A percentile compares a stretch with the other conserved stretches of the same genome.
Evolutionary conservation across 53 echinoderm and acorn worm species (phyloP).

Genomic region (Astropecten irregularis): DNA sequence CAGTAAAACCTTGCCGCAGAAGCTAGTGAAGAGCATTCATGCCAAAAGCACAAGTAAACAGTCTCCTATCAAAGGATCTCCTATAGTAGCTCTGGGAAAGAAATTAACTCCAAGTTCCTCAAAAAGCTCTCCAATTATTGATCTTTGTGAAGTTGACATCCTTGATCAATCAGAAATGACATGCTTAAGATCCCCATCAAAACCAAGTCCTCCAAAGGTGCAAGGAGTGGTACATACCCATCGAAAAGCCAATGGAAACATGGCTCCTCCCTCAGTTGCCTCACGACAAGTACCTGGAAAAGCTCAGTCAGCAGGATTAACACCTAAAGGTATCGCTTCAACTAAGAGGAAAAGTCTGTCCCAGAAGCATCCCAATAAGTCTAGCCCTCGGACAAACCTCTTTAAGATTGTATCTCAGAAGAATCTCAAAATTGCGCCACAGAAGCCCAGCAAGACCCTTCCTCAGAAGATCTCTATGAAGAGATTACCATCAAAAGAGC

Average conservation of each 20-base stretch:
- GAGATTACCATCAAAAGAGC: no score
- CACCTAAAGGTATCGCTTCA: not conserved
- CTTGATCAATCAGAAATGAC: not conserved
- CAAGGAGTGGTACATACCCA: not conserved
- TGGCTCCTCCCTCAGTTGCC: not conserved
- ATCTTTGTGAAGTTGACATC: not conserved
- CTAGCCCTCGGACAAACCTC: no score
- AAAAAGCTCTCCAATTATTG: not conserved
- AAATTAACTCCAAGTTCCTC: not conserved
- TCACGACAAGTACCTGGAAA: not conserved
- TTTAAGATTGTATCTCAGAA: no score
- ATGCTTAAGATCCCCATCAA: not conserved
- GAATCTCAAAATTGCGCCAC: no score
- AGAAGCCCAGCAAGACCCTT: no score
- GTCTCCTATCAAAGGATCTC: not conserved
- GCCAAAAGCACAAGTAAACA: constrained; percentile 8
- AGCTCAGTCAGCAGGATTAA: not conserved
- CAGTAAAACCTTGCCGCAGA: no score
- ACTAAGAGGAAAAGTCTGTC: not conserved
- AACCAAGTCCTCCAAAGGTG: not conserved
- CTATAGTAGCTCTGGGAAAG: not conserved
- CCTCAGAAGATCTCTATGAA: no score
- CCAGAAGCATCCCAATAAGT: no score
- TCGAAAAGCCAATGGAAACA: not conserved
- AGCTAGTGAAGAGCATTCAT: not conserved